A percentile compares a stretch with the other conserved stretches of the same genome.
Conservation (phyloP, 2,888 invertebrate genomes). For the Proisotoma minuta region DNA sequence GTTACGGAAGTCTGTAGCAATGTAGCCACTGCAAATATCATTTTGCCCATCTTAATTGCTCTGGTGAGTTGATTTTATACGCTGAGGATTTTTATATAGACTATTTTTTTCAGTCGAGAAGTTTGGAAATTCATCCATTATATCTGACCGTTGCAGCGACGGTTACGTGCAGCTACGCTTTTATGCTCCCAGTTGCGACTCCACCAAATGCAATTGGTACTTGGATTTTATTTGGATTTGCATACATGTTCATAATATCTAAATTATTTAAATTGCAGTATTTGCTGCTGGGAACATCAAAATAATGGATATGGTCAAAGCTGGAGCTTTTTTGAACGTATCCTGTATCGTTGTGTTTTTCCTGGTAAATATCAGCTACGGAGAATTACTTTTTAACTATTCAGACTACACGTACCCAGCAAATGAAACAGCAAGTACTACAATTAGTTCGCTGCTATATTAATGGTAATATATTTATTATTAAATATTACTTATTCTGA, state of each 20-base stretch:
- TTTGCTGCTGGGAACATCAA: slow-evolving; percentile 66
- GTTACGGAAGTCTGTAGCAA: slow-evolving; percentile 68
- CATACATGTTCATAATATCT: neutral
- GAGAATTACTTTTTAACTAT: slow-evolving; percentile 24
- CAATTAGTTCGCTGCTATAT: neutral
- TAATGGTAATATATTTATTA: neutral
- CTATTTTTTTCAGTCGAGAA: slow-evolving; percentile 58
- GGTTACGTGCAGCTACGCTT: slow-evolving; percentile 82
- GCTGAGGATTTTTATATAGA: too few species aligned
- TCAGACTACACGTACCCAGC: slow-evolving; percentile 15
- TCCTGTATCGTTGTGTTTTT: slow-evolving; percentile 29
- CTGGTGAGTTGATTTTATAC: slow-evolving; percentile 56
- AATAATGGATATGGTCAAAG: slow-evolving; percentile 35
- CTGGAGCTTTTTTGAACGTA: slow-evolving; percentile 32
- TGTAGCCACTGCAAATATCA: slow-evolving; percentile 82
- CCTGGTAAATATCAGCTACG: slow-evolving; percentile 27
- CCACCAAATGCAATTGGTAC: slow-evolving; percentile 11
- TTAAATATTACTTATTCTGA: neutral
- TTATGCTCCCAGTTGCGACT: slow-evolving; percentile 93
- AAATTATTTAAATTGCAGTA: slow-evolving; percentile 53
- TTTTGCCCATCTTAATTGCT: slow-evolving; percentile 75
- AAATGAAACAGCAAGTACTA: neutral
- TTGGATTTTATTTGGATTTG: neutral
- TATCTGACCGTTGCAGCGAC: slow-evolving; percentile 85
- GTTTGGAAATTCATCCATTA: slow-evolving; percentile 71